Conservation (phyloP, 2,888 invertebrate species). For the Myopa testacea region DNA sequence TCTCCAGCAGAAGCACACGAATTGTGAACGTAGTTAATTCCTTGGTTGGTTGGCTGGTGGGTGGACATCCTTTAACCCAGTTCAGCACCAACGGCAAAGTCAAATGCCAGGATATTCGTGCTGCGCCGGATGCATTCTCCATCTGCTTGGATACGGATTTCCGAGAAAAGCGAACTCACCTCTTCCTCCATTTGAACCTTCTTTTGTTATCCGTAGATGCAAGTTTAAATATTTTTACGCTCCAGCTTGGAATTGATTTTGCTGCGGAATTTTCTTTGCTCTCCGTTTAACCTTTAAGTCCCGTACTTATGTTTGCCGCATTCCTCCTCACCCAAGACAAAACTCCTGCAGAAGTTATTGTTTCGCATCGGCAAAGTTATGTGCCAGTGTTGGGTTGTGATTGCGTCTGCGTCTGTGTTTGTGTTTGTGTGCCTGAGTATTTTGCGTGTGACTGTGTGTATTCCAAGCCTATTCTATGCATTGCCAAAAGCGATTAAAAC, state of each 20-base stretch:
- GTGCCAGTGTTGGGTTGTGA: background rate
- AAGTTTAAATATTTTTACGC: slow-evolving; percentile 10
- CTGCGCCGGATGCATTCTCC: slow-evolving; percentile 19
- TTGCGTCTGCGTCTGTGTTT: background rate
- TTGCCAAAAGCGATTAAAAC: slow-evolving; percentile 60
- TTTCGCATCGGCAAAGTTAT: slow-evolving; percentile 28
- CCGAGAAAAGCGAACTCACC: background rate
- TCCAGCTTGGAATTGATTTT: slow-evolving; percentile 34
- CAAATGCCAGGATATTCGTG: background rate
- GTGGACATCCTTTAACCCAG: too few species aligned
- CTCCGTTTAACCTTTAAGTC: slow-evolving; percentile 21
- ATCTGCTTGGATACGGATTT: slow-evolving; percentile 21
- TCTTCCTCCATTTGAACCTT: background rate
- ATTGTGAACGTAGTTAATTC: background rate
- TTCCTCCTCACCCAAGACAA: background rate
- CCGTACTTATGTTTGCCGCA: background rate
- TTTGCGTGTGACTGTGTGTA: background rate
- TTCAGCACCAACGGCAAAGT: too few species aligned
- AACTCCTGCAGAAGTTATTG: slow-evolving; percentile 30
- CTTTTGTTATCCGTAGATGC: slow-evolving; percentile 4
- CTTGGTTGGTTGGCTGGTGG: background rate
- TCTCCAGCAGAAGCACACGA: too few species aligned
- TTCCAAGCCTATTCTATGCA: background rate
- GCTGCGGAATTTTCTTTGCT: slow-evolving; percentile 58
- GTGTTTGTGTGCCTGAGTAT: background rate